Percentiles rank a stretch among this genome's conserved stretches.
These are phyloP conservation scores for Cassiopea xamachana DNA, from an alignment of 30 jellyfish, hydroid and myxozoan species.

Conservation along the genomic window DNA sequence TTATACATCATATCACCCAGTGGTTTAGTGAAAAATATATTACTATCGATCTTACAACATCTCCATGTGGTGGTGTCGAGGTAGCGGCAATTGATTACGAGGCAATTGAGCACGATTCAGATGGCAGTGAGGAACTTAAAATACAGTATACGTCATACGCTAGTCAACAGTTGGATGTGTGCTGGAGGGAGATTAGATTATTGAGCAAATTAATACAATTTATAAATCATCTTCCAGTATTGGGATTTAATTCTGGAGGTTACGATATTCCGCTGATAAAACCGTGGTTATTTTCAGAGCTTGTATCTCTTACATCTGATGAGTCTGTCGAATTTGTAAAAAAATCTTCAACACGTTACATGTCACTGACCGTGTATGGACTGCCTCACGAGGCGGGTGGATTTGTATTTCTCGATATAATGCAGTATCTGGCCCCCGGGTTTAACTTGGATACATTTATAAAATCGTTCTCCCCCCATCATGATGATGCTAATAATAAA, in stretches of 20 bases:
- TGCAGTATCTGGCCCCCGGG: slow-evolving; percentile 18
- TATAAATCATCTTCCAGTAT: background rate
- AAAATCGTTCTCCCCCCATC: background rate
- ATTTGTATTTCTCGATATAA: background rate
- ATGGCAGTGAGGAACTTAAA: background rate
- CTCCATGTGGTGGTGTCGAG: background rate
- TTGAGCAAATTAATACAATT: background rate
- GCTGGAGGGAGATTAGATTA: background rate
- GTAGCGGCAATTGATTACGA: background rate
- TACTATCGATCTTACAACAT: background rate
- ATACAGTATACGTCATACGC: too few relatives aligned
- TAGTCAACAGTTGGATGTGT: background rate
- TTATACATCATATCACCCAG: background rate
- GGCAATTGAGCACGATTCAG: background rate
- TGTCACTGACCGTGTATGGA: background rate
- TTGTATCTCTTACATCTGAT: background rate
- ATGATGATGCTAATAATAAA: background rate
- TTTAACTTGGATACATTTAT: slow-evolving; percentile 14
- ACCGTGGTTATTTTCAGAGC: background rate
- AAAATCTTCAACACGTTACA: background rate
- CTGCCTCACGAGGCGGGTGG: background rate
- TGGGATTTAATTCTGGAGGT: background rate
- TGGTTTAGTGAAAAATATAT: background rate
- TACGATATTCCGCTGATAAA: slow-evolving; percentile 3
- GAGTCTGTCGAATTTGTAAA: background rate